A percentile compares a stretch with the other conserved stretches of the same genome.
These are phyloP conservation scores for Protodeltote pygarga DNA, from an alignment of 2,888 invertebrate genomes.

Conservation along the genomic window DNA sequence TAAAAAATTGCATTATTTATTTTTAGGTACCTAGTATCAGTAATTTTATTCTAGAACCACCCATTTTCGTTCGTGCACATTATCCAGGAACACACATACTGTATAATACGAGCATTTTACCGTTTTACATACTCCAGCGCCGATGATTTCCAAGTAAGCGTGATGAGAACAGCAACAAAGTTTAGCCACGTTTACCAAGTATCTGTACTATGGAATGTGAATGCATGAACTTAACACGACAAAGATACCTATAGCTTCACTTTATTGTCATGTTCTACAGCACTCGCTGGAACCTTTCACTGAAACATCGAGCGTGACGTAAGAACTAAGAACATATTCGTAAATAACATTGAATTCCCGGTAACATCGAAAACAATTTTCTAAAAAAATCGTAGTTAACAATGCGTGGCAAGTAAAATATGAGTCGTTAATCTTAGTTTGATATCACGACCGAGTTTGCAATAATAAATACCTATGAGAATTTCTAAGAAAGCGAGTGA, in stretches of 20 bases:
- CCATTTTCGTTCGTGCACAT: too few relatives aligned
- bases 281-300: constrained; percentile 50
- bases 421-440: constrained; percentile 55
- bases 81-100: too few relatives aligned
- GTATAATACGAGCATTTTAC: constrained; percentile 23
- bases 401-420: constrained; percentile 59
- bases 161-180: constrained; percentile 37
- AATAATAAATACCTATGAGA: constrained; percentile 64
- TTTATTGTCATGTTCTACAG: constrained; percentile 17
- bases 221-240: constrained; percentile 26
- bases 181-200: constrained; percentile 32
- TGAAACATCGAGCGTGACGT: constrained; percentile 42
- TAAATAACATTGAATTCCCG: constrained; percentile 13
- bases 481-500: constrained; percentile 68
- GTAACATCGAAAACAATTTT: constrained; percentile 34
- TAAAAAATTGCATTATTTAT: too few relatives aligned
- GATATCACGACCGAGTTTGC: constrained; percentile 57
- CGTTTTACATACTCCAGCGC: constrained; percentile 19
- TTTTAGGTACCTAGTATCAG: too few relatives aligned
- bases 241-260: constrained; percentile 9
- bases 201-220: constrained; percentile 30
- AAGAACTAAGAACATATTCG: constrained; percentile 15
- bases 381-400: constrained; percentile 55
- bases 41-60: too few relatives aligned
- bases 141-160: constrained; percentile 32